These are phyloP conservation scores for Dinomys branickii DNA, from an alignment of 2,113 vertebrate species.

Conservation along the genomic window DNA sequence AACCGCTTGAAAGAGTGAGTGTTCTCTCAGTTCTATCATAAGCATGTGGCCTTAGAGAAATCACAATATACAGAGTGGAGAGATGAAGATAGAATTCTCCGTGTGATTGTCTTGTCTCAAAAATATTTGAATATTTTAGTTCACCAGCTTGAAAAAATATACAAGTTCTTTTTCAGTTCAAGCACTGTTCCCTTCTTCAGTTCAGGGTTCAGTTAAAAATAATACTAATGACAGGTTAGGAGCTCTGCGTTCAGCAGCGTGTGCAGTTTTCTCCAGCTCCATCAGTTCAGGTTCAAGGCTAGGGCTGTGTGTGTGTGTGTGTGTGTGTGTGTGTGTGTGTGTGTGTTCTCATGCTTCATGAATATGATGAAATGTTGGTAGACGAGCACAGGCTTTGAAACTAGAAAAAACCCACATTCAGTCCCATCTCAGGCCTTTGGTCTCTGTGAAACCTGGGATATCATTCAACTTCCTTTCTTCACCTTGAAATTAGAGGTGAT, in stretches of 20 bases:
- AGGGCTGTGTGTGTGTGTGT: background rate
- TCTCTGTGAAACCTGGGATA: background rate
- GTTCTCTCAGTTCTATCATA: background rate
- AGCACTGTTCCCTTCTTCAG: conserved; percentile 39
- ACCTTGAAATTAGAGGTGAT: background rate
- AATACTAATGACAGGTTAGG: conserved; percentile 45
- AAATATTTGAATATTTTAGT: conserved; percentile 52
- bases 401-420: background rate
- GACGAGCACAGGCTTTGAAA: background rate
- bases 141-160: conserved; percentile 69
- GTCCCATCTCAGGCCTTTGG: background rate
- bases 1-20: background rate
- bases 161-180: conserved; percentile 58
- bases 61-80: conserved; percentile 58
- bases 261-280: background rate
- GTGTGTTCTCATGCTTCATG: background rate
- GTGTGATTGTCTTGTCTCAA: conserved; percentile 37
- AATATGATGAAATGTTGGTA: background rate
- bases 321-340: background rate
- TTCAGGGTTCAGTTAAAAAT: conserved; percentile 76
- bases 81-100: conserved; percentile 11
- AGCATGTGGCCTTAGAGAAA: background rate
- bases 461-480: background rate
- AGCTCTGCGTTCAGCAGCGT: conserved; percentile 24
- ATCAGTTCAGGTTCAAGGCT: conserved; percentile 65